A percentile compares a stretch with the other conserved stretches of the same genome.
Conservation (phyloP, 2,113 vertebrate species). For the Anguilla japonica region DNA sequence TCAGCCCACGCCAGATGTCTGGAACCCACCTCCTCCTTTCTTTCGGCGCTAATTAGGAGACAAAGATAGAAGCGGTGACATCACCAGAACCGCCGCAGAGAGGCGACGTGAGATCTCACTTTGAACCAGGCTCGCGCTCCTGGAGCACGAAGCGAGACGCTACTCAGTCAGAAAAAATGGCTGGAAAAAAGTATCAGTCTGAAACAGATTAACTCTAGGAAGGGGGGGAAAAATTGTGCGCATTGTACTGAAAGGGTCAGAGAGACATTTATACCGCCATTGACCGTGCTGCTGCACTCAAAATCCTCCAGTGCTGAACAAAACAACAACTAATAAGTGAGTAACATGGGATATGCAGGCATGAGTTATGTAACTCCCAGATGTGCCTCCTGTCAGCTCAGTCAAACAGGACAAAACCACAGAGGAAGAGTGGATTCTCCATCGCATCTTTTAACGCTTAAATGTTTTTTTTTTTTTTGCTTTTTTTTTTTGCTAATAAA, state of each 20-base stretch:
- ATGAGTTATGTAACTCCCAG: neutral
- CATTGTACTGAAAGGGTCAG: neutral
- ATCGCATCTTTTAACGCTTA: too few species aligned
- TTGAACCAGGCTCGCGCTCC: neutral
- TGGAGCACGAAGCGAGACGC: neutral
- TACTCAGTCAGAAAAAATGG: neutral
- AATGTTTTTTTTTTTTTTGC: neutral
- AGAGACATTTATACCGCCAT: neutral
- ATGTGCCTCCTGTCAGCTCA: neutral
- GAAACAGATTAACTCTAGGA: neutral
- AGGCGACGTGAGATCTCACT: neutral
- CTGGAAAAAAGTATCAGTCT: neutral
- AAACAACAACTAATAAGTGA: neutral
- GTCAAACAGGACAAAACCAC: neutral
- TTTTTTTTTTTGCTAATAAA: neutral
- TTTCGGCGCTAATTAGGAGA: conserved; percentile 23
- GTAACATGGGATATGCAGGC: neutral
- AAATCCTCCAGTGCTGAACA: neutral
- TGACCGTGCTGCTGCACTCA: neutral
- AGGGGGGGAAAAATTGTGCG: neutral
- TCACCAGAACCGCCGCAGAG: neutral
- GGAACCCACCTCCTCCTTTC: neutral
- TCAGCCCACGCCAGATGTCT: conserved; percentile 20
- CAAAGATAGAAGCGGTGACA: neutral
- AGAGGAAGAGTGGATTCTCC: neutral